phyloP scores from a whole-genome alignment of 2,113 vertebrate species.

The Lepus timidus region DNA sequence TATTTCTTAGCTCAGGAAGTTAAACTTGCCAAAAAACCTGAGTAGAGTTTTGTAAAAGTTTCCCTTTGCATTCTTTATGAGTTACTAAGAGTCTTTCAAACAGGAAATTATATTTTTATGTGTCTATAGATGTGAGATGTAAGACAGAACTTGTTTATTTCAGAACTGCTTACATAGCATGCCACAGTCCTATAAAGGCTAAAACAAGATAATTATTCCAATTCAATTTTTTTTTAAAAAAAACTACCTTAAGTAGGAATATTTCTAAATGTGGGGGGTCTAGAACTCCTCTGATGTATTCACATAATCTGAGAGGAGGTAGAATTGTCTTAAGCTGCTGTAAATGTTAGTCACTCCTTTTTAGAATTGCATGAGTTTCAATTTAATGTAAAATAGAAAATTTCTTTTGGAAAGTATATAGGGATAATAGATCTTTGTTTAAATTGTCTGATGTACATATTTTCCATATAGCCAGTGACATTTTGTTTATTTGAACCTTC shows the following conservation, averaged over 20 bases:
- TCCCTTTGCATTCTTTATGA: background rate
- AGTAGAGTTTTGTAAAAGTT: conserved; percentile 22
- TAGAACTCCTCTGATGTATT: background rate
- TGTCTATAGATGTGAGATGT: background rate
- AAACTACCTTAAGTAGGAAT: background rate
- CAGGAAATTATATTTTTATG: background rate
- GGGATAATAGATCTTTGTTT: background rate
- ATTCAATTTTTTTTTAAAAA: conserved; percentile 29
- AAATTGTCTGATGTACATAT: background rate
- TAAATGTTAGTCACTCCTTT: background rate
- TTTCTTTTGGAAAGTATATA: background rate
- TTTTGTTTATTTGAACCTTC: background rate
- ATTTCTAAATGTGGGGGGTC: background rate
- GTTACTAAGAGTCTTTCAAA: conserved; percentile 38
- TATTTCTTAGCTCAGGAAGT: conserved; percentile 25
- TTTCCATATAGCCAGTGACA: background rate
- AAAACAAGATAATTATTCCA: background rate
- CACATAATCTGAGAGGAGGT: background rate
- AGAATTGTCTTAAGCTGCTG: background rate
- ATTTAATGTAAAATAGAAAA: background rate
- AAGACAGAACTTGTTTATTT: background rate
- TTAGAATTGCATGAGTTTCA: background rate
- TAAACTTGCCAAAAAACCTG: conserved; percentile 14
- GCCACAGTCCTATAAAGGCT: background rate
- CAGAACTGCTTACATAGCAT: background rate